phyloP scores from a whole-genome alignment of 37 sponge, comb jelly and placozoan species.

The Ianthella basta region DNA sequence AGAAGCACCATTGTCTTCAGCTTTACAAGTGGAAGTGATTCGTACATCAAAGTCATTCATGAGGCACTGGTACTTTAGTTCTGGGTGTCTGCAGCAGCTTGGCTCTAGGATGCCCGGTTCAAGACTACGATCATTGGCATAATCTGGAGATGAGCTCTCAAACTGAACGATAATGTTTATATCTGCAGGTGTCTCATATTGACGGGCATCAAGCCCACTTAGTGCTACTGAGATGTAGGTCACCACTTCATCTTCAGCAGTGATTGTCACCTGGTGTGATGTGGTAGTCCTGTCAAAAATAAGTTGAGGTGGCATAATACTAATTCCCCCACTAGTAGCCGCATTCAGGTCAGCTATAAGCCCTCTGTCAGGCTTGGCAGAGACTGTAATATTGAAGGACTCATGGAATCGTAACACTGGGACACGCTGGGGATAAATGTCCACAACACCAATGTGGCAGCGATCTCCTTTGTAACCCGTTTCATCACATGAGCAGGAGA shows the following conservation, averaged over 20 bases:
- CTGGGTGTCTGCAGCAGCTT: conserved; percentile 12
- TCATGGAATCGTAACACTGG: neutral
- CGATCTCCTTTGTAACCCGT: conserved; percentile 27
- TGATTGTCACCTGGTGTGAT: conserved; percentile 11
- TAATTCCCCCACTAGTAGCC: neutral
- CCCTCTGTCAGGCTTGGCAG: conserved; percentile 18
- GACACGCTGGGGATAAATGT: neutral
- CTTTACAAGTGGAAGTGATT: neutral
- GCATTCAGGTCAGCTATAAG: neutral
- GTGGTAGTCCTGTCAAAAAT: neutral
- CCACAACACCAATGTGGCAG: conserved; percentile 10
- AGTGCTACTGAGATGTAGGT: neutral
- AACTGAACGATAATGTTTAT: conserved; percentile 6
- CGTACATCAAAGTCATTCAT: neutral
- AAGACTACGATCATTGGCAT: neutral
- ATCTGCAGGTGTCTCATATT: conserved; percentile 15
- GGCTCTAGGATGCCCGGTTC: conserved; percentile 18
- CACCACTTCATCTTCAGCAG: neutral
- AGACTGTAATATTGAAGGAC: neutral
- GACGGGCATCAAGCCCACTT: neutral
- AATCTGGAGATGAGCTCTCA: neutral
- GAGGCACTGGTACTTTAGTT: neutral
- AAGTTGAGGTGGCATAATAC: neutral
- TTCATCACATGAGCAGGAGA: conserved; percentile 17
- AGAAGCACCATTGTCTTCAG: too few relatives aligned